phyloP scores from a whole-genome alignment of 2,888 invertebrate species.

The Mamestra brassicae region DNA sequence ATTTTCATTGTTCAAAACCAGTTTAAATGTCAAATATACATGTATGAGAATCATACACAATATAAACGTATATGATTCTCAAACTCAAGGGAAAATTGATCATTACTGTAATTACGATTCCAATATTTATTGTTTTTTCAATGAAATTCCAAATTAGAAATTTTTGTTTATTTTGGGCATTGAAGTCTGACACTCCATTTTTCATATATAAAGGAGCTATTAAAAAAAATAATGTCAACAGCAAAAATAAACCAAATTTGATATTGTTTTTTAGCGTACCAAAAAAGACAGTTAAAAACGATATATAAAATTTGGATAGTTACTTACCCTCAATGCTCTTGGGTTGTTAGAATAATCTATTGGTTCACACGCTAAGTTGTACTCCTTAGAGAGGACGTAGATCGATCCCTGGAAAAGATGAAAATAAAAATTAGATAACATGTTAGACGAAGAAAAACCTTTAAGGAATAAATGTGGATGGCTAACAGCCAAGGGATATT shows the following conservation, averaged over 20 bases:
- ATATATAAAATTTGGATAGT: background rate
- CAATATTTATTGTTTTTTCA: background rate
- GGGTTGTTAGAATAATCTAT: slow-evolving; percentile 59
- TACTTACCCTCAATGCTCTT: slow-evolving; percentile 56
- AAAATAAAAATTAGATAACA: background rate
- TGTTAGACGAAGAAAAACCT: background rate
- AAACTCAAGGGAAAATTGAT: too few relatives aligned
- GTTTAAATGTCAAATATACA: too few relatives aligned
- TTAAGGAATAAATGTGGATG: too few relatives aligned
- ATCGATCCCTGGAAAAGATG: slow-evolving; percentile 50
- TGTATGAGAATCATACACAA: too few relatives aligned
- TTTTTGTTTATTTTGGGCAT: slow-evolving; percentile 1
- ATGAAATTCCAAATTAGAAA: too few relatives aligned
- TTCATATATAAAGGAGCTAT: too few relatives aligned
- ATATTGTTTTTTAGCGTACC: too few relatives aligned
- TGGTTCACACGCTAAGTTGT: slow-evolving; percentile 48
- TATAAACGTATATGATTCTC: too few relatives aligned
- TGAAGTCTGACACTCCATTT: background rate
- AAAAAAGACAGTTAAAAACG: too few relatives aligned
- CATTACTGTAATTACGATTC: too few relatives aligned
- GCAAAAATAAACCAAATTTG: background rate
- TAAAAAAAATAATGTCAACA: background rate
- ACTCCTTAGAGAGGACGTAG: slow-evolving; percentile 45
- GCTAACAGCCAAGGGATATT: too few relatives aligned
- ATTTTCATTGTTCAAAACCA: too few relatives aligned